These are phyloP conservation scores for Ophion ellenae DNA, from an alignment of 2,888 invertebrate genomes.

Conservation along the genomic window DNA sequence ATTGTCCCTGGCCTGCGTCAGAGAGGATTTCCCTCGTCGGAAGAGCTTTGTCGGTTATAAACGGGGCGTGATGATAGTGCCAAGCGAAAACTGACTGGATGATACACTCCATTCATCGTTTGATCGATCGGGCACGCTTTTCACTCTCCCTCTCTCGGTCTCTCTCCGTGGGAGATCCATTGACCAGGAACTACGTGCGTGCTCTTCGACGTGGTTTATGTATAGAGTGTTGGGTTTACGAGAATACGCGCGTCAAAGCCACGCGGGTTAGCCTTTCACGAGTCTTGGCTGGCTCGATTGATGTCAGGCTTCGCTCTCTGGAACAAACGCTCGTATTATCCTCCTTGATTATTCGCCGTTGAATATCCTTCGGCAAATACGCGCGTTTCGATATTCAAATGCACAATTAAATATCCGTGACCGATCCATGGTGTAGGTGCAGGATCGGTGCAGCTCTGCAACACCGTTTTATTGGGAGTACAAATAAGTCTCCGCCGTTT, in stretches of 20 bases:
- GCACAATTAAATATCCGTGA: constrained; percentile 6
- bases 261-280: constrained; percentile 7
- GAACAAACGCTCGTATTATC: constrained; percentile 10
- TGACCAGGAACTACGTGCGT: constrained; percentile 29
- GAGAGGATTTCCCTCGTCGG: constrained; percentile 19
- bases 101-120: constrained; percentile 48
- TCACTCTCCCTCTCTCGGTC: constrained; percentile 9
- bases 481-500: too few species aligned
- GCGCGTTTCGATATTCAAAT: not conserved
- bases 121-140: constrained; percentile 49
- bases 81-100: constrained; percentile 35
- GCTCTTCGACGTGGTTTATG: constrained; percentile 6
- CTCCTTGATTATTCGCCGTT: constrained; percentile 23
- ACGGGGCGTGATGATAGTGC: constrained; percentile 25
- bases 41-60: constrained; percentile 40
- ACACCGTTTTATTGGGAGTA: not conserved
- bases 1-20: not conserved
- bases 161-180: constrained; percentile 8
- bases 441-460: not conserved
- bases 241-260: constrained; percentile 29
- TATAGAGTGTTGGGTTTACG: constrained; percentile 8
- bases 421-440: not conserved
- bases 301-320: not conserved
- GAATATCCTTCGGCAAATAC: constrained; percentile 15
- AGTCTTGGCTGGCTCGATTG: constrained; percentile 17